A percentile compares a stretch with the other conserved stretches of the same genome.
Evolutionary conservation across 2,113 vertebrate genomes (phyloP).

Genomic region (Peromyscus leucopus): DNA sequence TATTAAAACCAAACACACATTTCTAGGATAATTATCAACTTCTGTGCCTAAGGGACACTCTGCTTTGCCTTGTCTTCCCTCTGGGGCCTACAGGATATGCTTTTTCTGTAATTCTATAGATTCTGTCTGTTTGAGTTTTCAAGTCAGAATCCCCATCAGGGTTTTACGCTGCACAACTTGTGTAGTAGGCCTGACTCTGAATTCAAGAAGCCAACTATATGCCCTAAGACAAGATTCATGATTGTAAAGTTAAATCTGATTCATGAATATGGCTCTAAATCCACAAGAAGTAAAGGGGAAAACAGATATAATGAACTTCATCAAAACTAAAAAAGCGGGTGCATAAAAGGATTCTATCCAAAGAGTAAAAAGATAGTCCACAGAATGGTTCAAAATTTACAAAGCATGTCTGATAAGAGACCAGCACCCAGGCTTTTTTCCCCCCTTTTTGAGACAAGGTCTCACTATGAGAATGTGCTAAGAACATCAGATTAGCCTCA

Average conservation of each 20-base stretch:
- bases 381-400: neutral
- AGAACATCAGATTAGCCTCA: neutral
- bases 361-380: neutral
- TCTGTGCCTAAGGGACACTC: neutral
- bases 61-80: neutral
- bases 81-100: neutral
- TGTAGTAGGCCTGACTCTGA: neutral
- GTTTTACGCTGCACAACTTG: neutral
- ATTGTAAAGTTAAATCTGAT: constrained; percentile 36
- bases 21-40: neutral
- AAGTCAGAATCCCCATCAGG: neutral
- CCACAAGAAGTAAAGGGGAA: neutral
- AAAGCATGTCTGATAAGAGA: neutral
- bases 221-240: neutral
- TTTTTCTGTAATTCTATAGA: neutral
- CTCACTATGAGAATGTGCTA: neutral
- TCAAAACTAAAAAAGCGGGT: neutral
- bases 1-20: neutral
- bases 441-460: neutral
- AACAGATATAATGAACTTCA: neutral
- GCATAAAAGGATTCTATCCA: neutral
- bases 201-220: neutral
- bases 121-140: neutral
- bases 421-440: too few species aligned
- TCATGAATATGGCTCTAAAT: constrained; percentile 17